Evolutionary conservation across 2,888 invertebrate species (phyloP), one percentile per base, ranked within the genome.

Genomic region (Rhingia campestris): DNA sequence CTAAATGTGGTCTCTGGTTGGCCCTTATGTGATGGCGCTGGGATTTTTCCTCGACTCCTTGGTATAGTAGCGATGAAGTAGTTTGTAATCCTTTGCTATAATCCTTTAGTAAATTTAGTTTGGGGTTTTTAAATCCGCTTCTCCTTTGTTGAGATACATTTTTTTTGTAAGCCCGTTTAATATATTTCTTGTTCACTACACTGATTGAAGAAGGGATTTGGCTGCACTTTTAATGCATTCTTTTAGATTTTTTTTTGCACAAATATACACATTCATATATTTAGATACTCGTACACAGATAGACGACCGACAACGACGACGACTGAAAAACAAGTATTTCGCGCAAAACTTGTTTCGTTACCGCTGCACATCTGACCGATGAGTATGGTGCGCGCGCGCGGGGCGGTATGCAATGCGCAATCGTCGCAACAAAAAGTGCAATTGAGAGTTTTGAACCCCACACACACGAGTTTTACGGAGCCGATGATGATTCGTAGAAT

Each of bases 401-500:
- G 61, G 64, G 49, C 56, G 61, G 56, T 56, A 63, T 76, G 54
- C 53, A 74, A 66, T 75, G 70, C 22, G 22, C 49, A 74, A 61
- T 56, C 74, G 49, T 22, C 49, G 80, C 70, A 70, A 74, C 74
- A 56, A 35, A 39, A 80, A 84, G 74, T 84, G 80, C 74, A 84
- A 84, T 61, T 80, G 84, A 80, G 84, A 80, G 80, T 84, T 84
- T 84, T 84, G 80, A 84, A 84, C 84, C 32, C 56, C 59, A 61
- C 56, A 61, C 53, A 72, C 69, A 74, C 64, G 69, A 22, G 22
- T 2, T 22, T 22, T 22, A 22, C 22, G 22, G 22, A 22, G 22
- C 22, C 22, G 22, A 22, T 22, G 22, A 22, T 22, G 22, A 22
- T 58, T 39, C n/a, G 30, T 39, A 32, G 22, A 49, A 22, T 10